Evolutionary conservation across 2,888 invertebrate genomes (phyloP), one percentile per base, ranked within the genome.

Genomic region (Luperina nickerlii): DNA sequence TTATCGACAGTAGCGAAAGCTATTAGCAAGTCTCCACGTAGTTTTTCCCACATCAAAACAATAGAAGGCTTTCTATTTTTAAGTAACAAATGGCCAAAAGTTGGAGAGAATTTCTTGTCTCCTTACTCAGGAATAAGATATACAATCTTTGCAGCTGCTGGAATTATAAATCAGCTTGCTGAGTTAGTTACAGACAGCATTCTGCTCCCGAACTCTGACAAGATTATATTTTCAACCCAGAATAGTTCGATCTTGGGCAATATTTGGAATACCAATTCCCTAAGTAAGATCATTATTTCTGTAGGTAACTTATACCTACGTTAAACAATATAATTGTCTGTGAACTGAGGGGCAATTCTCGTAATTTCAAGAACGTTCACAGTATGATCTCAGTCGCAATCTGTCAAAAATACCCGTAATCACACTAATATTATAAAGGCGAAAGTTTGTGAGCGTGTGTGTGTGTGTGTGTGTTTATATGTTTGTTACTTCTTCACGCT

Each of bases 1-100:
- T 69, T 83, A 85, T 82, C 62, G 69, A 15, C 70, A 57, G 60
- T 75, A 82, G 89, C 86, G 91, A 91, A 90, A 91, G 91, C 85
- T 79, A 82, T 90, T 85, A 86, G 65, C 75, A 76, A 85, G 79
- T 67, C 68, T 63, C 67, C 32, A 27, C 69, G 76, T 75, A 73
- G 78, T 80, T 70, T 76, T 87, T 88, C 76, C 70, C 83, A 87
- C 78, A 81, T 57, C 74, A 63, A 87, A 76, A 86, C 86, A 87
- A 87, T 80, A 42, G 86, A 75, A 74, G 45, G 66, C 88, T 87
- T 88, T 88, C 86, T 83, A 83, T 71, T 80, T 77, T 84, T 38
- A 65, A 73, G 72, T 60, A 79, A 77, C 72, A 74, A 20, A 54
- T 62, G 38, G 48, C 60, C 60, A 71, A 77, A 84, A 67, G n/a